Evolutionary conservation across 2,888 invertebrate species (phyloP), one percentile per base, ranked within the genome.

Genomic region (Dryomyza anilis): DNA sequence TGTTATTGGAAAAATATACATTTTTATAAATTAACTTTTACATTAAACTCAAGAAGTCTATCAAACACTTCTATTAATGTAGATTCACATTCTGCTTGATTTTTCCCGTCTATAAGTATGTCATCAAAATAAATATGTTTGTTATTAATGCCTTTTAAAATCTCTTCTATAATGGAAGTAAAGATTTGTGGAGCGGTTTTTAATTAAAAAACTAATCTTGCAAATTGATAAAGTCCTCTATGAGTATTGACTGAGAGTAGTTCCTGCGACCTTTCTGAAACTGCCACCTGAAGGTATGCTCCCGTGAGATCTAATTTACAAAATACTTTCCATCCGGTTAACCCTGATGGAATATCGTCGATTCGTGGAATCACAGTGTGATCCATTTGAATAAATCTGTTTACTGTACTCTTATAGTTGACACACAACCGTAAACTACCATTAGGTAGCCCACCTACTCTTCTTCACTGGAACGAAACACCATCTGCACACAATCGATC

Each of bases 171-270:
- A n/a, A 59, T 55, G 27, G 30, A 30, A 1, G 29, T 27, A 53
- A 67, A 64, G 12, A 64, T 43, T n/a, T 64, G 50, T n/a, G 65
- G 63, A 3, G 63, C 60, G 1, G 63, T 67, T n/a, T n/a, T n/a
- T n/a, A n/a, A n/a, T n/a, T n/a, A n/a, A n/a, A n/a, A n/a, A n/a
- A n/a, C n/a, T n/a, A 62, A 25, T 14, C 67, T n/a, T 2, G 53
- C 29, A 16, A n/a, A n/a, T 19, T 55, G 53, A n/a, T 27, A 66
- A 5, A 66, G 30, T 1, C 63, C 66, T 5, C 12, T 19, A 27
- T 66, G 64, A 1, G 62, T 66, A 53, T 68, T 68, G 1, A 68
- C 33, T 5, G 66, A 66, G 14, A 68, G 30, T 1, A 58, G 25
- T 57, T 68, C 65, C 1, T 25, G 27, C 10, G 63, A 68, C 6